Conservation (phyloP, 2,113 vertebrate species). For the Cephalopterus ornatus region DNA sequence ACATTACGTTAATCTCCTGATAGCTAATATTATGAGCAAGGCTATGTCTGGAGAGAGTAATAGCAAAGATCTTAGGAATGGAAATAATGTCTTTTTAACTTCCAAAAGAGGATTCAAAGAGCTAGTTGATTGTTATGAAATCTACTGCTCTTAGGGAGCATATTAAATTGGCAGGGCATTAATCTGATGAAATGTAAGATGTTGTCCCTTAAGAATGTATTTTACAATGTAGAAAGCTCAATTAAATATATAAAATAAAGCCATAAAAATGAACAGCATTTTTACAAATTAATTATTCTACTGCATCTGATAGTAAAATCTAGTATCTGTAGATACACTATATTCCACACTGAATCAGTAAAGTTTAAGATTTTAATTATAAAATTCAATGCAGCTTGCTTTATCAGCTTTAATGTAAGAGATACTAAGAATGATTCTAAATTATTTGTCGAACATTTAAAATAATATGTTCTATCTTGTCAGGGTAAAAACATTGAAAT, state of each 20-base stretch:
- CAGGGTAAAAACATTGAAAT: background rate
- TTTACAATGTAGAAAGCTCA: background rate
- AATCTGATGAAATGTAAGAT: constrained; percentile 1
- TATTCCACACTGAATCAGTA: background rate
- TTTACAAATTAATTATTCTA: background rate
- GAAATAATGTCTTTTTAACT: constrained; percentile 29
- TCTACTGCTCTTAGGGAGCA: background rate
- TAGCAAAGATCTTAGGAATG: background rate
- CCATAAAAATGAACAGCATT: background rate
- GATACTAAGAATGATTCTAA: background rate
- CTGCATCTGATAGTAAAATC: background rate
- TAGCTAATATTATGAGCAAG: background rate
- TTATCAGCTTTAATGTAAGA: background rate
- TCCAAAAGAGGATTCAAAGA: background rate
- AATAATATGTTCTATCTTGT: background rate
- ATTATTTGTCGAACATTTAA: background rate
- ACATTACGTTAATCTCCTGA: background rate
- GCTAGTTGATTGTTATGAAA: background rate
- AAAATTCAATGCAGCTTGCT: background rate
- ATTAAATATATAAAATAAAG: background rate
- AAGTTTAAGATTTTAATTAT: background rate
- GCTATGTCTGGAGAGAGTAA: background rate
- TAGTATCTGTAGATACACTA: background rate
- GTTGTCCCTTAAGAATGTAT: background rate
- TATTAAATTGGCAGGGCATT: background rate